These are phyloP conservation scores for Stictonetta naevosa DNA, from an alignment of 2,113 vertebrate species.

Conservation along the genomic window DNA sequence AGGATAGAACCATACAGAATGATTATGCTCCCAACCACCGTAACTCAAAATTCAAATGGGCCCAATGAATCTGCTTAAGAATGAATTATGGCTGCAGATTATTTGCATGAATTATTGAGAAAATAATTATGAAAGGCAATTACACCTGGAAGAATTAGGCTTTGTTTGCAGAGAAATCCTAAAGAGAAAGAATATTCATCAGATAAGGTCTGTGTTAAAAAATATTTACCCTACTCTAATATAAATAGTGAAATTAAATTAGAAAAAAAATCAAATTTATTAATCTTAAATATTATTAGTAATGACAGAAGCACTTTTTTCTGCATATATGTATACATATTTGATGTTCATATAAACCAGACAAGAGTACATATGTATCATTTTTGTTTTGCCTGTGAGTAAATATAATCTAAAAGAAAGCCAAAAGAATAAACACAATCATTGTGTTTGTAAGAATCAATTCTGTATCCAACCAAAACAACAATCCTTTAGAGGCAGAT, in stretches of 20 bases:
- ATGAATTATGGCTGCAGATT: background rate
- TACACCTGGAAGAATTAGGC: background rate
- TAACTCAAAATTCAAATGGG: conserved; percentile 12
- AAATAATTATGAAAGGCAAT: conserved; percentile 31
- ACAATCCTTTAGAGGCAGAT: background rate
- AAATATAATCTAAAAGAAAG: background rate
- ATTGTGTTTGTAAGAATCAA: background rate
- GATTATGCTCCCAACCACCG: background rate
- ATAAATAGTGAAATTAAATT: background rate
- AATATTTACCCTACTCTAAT: background rate
- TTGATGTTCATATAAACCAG: background rate
- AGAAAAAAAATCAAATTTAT: background rate
- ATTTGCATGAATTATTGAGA: conserved; percentile 22
- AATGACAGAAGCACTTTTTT: background rate
- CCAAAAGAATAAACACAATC: background rate
- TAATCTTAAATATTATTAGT: background rate
- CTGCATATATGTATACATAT: background rate
- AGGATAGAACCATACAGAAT: background rate
- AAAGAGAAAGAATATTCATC: background rate
- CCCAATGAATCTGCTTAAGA: background rate
- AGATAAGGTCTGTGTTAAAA: background rate
- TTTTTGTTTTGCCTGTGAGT: background rate
- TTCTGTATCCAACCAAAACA: background rate
- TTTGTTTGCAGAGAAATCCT: background rate
- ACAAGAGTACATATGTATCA: background rate